Conservation (phyloP, 1,140 invertebrate genomes). For the Drosophila albomicans region DNA sequence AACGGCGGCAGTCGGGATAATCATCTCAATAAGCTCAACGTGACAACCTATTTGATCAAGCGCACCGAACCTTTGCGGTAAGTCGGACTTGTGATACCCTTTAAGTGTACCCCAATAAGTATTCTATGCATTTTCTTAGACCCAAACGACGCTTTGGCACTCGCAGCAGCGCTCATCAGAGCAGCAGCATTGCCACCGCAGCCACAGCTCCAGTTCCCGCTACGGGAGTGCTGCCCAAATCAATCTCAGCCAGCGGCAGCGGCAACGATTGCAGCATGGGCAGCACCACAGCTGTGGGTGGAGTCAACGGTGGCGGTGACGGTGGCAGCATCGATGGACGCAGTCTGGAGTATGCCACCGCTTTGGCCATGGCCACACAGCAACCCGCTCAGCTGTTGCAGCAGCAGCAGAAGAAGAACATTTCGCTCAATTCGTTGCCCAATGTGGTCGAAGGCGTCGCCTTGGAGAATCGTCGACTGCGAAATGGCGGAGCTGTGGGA, state of each 20-base stretch:
- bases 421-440: conserved; percentile 77
- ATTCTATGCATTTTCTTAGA: conserved; percentile 32
- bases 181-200: conserved; percentile 51
- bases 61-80: conserved; percentile 90
- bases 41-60: conserved; percentile 97
- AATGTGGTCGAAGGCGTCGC: conserved; percentile 81
- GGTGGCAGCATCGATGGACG: conserved; percentile 66
- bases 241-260: conserved; percentile 71
- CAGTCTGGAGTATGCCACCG: conserved; percentile 61
- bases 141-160: conserved; percentile 82
- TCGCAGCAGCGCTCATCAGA: conserved; percentile 72
- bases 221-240: conserved; percentile 62
- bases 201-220: conserved; percentile 22
- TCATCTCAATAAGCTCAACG: conserved; percentile 94
- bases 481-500: conserved; percentile 51
- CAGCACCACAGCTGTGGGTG: conserved; percentile 32
- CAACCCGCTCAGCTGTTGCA: conserved; percentile 70
- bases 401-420: conserved; percentile 80
- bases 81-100: conserved; percentile 3
- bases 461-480: conserved; percentile 58
- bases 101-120: neutral
- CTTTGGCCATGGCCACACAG: conserved; percentile 55
- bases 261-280: conserved; percentile 57
- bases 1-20: conserved; percentile 93
- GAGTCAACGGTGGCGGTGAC: conserved; percentile 58